These are phyloP conservation scores for Lepidocolaptes lacrymiger DNA, from an alignment of 2,797 vertebrate genomes.

Conservation along the genomic window DNA sequence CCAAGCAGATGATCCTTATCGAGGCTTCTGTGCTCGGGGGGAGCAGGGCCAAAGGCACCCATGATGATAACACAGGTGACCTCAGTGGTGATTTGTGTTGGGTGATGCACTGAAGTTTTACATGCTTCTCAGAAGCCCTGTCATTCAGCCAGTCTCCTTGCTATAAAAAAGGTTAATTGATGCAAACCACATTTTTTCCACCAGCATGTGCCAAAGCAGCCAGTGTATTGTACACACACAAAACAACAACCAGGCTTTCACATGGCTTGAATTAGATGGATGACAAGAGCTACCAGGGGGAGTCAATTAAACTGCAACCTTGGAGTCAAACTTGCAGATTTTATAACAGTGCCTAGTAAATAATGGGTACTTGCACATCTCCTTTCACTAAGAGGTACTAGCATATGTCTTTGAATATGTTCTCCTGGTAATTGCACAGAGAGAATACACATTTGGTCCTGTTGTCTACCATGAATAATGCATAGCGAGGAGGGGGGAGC, in stretches of 20 bases:
- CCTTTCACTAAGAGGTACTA: constrained; percentile 69
- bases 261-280: constrained; percentile 54
- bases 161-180: constrained; percentile 77
- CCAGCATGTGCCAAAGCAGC: constrained; percentile 59
- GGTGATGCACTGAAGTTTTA: constrained; percentile 66
- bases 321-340: constrained; percentile 70
- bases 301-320: constrained; percentile 65
- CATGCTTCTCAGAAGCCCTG: constrained; percentile 68
- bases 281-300: constrained; percentile 60
- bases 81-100: constrained; percentile 65
- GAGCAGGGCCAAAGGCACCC: constrained; percentile 46
- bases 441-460: constrained; percentile 59
- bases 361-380: constrained; percentile 65
- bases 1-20: constrained; percentile 55
- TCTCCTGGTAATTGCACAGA: constrained; percentile 69
- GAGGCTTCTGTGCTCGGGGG: constrained; percentile 46
- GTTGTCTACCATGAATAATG: constrained; percentile 69
- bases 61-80: constrained; percentile 46
- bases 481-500: constrained; percentile 1
- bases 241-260: constrained; percentile 20
- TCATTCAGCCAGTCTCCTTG: constrained; percentile 67
- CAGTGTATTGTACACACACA: constrained; percentile 30
- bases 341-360: constrained; percentile 65
- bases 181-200: constrained; percentile 74
- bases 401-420: constrained; percentile 73